A percentile compares a stretch with the other conserved stretches of the same genome.
phyloP scores from a whole-genome alignment of 2,113 vertebrate species.

The Rhineura floridana region DNA sequence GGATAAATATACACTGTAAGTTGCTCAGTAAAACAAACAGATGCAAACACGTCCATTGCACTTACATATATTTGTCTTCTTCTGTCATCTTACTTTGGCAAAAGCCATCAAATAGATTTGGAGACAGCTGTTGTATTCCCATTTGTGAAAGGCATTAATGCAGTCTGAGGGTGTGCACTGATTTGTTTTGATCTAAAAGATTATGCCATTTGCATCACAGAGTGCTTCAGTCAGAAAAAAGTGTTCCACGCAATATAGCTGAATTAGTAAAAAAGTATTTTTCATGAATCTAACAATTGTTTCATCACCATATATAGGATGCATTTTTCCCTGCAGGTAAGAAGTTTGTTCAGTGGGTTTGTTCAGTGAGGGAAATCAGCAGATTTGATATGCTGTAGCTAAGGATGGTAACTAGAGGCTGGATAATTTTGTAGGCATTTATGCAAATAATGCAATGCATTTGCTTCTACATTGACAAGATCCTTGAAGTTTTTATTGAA shows the following conservation, averaged over 20 bases:
- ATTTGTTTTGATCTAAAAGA: constrained; percentile 69
- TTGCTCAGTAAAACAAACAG: constrained; percentile 48
- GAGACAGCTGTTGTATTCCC: constrained; percentile 53
- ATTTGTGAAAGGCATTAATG: constrained; percentile 55
- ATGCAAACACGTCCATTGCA: constrained; percentile 45
- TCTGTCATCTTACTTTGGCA: constrained; percentile 49
- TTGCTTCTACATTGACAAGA: not conserved
- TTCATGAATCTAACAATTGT: constrained; percentile 26
- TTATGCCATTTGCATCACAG: constrained; percentile 53
- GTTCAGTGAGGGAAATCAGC: constrained; percentile 32
- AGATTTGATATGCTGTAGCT: constrained; percentile 26
- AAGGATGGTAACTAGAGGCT: constrained; percentile 22
- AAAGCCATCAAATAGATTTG: constrained; percentile 53
- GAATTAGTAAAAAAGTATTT: constrained; percentile 50
- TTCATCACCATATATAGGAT: constrained; percentile 42
- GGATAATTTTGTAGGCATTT: constrained; percentile 20
- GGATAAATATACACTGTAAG: constrained; percentile 49
- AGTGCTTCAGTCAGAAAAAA: constrained; percentile 49
- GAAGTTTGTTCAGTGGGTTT: constrained; percentile 36
- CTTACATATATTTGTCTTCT: constrained; percentile 52
- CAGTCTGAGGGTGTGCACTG: constrained; percentile 39
- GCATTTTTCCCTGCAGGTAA: constrained; percentile 41
- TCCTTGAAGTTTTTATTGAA: not conserved
- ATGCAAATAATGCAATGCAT: constrained; percentile 11
- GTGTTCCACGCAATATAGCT: constrained; percentile 27